Conservation (phyloP, 2,797 vertebrate species). For the Sebastes miniatus region DNA sequence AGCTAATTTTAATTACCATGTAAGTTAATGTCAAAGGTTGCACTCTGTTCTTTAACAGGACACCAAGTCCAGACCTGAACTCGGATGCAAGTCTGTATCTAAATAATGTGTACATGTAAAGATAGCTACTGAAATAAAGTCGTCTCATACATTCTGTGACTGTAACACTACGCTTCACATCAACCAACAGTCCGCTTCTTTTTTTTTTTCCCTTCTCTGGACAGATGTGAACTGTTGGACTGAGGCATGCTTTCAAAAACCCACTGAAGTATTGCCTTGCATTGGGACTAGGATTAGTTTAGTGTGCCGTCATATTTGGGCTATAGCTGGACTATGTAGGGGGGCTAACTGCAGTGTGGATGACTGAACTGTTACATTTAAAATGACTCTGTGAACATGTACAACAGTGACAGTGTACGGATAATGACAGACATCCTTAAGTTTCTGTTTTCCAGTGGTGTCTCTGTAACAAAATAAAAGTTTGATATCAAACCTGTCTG, state of each 20-base stretch:
- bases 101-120: constrained; percentile 5
- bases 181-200: not conserved
- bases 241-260: not conserved
- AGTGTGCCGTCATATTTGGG: not conserved
- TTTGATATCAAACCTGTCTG: constrained; percentile 51
- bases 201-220: not conserved
- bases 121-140: not conserved
- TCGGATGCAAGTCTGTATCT: not conserved
- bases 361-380: constrained; percentile 15
- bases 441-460: constrained; percentile 62
- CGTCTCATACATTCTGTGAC: not conserved
- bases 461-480: constrained; percentile 70
- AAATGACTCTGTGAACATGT: constrained; percentile 29
- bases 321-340: not conserved
- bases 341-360: not conserved
- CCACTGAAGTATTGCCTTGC: not conserved
- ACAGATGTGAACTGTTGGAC: not conserved
- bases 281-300: not conserved
- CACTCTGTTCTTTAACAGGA: not conserved
- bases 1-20: not conserved
- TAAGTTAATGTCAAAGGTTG: not conserved
- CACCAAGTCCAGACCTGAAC: not conserved
- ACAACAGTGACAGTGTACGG: constrained; percentile 30
- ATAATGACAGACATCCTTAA: constrained; percentile 34
- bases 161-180: not conserved